A percentile compares a stretch with the other conserved stretches of the same genome.
Conservation (phyloP, 2,888 invertebrate genomes). For the Dromius quadrimaculatus region DNA sequence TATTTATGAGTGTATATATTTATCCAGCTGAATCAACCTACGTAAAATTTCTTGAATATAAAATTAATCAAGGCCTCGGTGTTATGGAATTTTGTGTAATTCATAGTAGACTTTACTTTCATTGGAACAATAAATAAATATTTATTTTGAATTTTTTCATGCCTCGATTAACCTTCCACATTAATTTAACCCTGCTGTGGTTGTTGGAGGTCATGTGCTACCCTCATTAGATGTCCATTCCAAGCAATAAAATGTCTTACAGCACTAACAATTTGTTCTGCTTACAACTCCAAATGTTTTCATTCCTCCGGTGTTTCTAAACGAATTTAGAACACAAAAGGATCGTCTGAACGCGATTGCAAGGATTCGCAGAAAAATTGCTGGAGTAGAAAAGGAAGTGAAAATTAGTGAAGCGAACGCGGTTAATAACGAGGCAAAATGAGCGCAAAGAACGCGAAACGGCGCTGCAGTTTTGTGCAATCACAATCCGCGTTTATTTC, state of each 20-base stretch:
- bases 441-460: slow-evolving; percentile 8
- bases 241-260: too few species aligned
- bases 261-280: too few species aligned
- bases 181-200: too few species aligned
- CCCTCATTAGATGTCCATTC: too few species aligned
- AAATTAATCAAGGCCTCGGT: slow-evolving; percentile 38
- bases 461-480: slow-evolving; percentile 17
- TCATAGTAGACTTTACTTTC: slow-evolving; percentile 29
- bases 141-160: too few species aligned
- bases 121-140: slow-evolving; percentile 37
- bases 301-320: too few species aligned
- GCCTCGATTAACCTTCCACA: too few species aligned
- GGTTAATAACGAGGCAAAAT: slow-evolving; percentile 28
- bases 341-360: slow-evolving; percentile 6
- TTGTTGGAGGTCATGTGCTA: too few species aligned
- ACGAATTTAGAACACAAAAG: slow-evolving; percentile 24
- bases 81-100: slow-evolving; percentile 36
- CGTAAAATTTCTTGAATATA: slow-evolving; percentile 41
- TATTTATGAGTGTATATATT: slow-evolving; percentile 36
- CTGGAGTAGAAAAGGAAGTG: slow-evolving; percentile 19
- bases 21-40: slow-evolving; percentile 25
- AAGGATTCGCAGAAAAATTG: slow-evolving; percentile 20
- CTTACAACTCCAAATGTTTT: too few species aligned
- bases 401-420: slow-evolving; percentile 2
- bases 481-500: slow-evolving; percentile 22